Percentiles rank a stretch among this genome's conserved stretches.
These are phyloP conservation scores for Xestia sexstrigata DNA, from an alignment of 2,888 invertebrate genomes.

Conservation along the genomic window DNA sequence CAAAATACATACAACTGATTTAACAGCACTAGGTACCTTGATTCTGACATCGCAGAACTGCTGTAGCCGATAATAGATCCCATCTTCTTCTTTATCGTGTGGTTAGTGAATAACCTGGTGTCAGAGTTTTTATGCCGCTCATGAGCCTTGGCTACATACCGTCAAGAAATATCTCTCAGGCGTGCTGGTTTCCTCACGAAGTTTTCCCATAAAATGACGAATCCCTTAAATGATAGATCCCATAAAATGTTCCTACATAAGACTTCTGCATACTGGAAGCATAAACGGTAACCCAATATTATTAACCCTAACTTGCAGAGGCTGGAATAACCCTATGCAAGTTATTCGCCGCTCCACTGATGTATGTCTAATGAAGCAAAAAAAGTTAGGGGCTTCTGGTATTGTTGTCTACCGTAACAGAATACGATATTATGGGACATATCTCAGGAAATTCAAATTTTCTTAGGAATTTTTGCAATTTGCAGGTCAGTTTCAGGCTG, in stretches of 20 bases:
- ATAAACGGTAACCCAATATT: not conserved
- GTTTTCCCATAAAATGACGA: no score
- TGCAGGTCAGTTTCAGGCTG: no score
- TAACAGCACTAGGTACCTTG: conserved; percentile 1
- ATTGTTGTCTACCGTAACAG: not conserved
- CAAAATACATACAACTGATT: conserved; percentile 4
- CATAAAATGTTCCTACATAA: not conserved
- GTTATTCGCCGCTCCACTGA: conserved; percentile 13
- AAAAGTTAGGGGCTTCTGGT: conserved; percentile 9
- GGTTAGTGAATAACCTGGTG: no score
- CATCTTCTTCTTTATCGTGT: no score
- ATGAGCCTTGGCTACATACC: no score
- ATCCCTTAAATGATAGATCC: no score
- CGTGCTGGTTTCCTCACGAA: no score
- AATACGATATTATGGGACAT: no score
- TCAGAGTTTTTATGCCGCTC: no score
- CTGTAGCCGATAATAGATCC: not conserved
- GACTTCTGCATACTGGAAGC: not conserved
- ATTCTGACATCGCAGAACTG: not conserved
- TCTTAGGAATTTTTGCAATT: no score
- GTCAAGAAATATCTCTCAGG: no score
- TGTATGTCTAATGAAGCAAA: conserved; percentile 24
- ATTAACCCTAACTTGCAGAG: not conserved
- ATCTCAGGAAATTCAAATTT: no score
- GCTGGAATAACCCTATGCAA: not conserved